Conservation (phyloP, 1,140 invertebrate species). For the Amyelois transitella region DNA sequence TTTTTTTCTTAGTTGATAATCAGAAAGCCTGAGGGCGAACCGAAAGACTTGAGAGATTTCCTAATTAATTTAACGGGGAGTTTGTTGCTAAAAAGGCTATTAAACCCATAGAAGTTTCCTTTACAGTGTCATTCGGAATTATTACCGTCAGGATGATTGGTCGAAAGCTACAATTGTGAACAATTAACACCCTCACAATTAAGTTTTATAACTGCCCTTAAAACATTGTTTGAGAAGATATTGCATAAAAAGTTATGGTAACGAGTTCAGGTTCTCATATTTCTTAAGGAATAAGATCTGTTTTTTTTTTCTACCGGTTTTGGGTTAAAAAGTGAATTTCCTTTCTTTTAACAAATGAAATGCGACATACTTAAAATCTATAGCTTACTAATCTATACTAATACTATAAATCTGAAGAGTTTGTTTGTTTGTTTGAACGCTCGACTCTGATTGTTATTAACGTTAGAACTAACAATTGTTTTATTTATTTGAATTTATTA, state of each 20-base stretch:
- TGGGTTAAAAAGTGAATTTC: too few species aligned
- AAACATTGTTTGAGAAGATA: not conserved
- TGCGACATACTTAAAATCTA: too few species aligned
- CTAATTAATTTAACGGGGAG: conserved; percentile 40
- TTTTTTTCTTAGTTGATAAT: conserved; percentile 35
- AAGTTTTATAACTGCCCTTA: not conserved
- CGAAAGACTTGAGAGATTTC: conserved; percentile 30
- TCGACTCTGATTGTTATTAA: conserved; percentile 17
- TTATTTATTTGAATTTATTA: too few species aligned
- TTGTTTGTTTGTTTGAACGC: too few species aligned
- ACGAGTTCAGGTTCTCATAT: conserved; percentile 3
- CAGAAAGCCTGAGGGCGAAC: conserved; percentile 13
- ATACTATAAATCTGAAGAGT: too few species aligned
- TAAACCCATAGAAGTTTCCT: conserved; percentile 20
- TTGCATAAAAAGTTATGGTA: conserved; percentile 11
- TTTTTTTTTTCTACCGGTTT: too few species aligned
- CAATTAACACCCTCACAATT: conserved; percentile 9
- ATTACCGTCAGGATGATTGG: conserved; percentile 16
- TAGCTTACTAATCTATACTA: too few species aligned
- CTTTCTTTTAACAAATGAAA: too few species aligned
- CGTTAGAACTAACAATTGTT: conserved; percentile 21
- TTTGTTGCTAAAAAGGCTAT: conserved; percentile 25
- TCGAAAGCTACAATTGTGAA: conserved; percentile 1
- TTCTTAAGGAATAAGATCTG: not conserved
- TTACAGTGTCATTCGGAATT: conserved; percentile 21